Base-by-base conservation (phyloP, 2,888 invertebrate species). In the Mythimna impura region DNA sequence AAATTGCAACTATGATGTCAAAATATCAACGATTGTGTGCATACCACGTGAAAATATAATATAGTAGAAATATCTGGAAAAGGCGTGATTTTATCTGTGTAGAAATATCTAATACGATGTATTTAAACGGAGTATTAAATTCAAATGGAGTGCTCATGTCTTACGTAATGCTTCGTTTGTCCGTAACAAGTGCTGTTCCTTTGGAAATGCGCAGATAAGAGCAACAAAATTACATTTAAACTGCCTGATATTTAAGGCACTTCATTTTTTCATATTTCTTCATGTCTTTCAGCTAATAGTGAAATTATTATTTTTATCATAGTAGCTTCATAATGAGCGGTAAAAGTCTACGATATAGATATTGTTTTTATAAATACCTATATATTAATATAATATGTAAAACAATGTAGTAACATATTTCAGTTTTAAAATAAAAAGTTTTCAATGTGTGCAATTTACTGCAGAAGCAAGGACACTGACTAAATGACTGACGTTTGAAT, bases 381-480 rank as follows among this genome's bases (percentile, higher is more conserved):
- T 73, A 57, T 58, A 70, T 55, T 50, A 61, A 50, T 74, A 65
- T 57, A 57, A 50, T 66, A 82, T 65, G 1, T 67, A 58, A 63
- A 34, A 34, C 47, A 71, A 58, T 52, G 54, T 66, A 68, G 40
- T 65, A 58, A 64, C 54, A 68, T 68, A 68, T 71, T 54, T 66
- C 62, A 68, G 73, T 80, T 80, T 17, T 50, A 43, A 78, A 66
- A 57, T 30, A 55, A 60, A 63, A 58, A 77, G 65, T 63, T 82
- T 82, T 62, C n/a, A 43, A 30, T 10, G 55, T 79, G 68, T 80
- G 57, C 80, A 82, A 82, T 63, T 60, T 82, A 82, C 79, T 82
- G 58, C 80, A 68, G 36, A 73, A 67, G 65, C 20, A 58, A 67
- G 47, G 30, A 66, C 58, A 58, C 58, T 74, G 54, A 62, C 54